Evolutionary conservation across 1,140 invertebrate genomes (phyloP).

Genomic region (Battus philenor): DNA sequence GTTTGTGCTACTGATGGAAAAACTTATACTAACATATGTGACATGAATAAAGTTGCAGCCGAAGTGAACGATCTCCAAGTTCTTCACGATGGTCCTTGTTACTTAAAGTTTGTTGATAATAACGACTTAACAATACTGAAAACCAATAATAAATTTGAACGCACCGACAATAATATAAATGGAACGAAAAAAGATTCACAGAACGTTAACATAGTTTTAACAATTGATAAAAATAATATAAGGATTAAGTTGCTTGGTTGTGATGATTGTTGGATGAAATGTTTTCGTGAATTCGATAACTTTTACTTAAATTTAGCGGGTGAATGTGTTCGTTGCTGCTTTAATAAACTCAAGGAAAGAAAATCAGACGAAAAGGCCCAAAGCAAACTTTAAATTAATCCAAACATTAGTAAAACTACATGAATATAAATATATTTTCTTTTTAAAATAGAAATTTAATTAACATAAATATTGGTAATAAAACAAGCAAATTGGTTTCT

Average conservation of each 20-base stretch:
- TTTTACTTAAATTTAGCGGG: constrained; percentile 1
- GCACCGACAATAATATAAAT: neutral
- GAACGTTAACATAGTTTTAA: constrained; percentile 2
- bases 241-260: neutral
- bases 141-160: neutral
- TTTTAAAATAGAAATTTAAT: too few relatives aligned
- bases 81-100: constrained; percentile 4
- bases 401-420: too few relatives aligned
- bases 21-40: constrained; percentile 3
- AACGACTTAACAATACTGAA: neutral
- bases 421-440: too few relatives aligned
- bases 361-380: too few relatives aligned
- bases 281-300: constrained; percentile 5
- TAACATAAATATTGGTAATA: too few relatives aligned
- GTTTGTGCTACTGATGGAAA: constrained; percentile 6
- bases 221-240: constrained; percentile 1
- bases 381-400: too few relatives aligned
- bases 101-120: neutral
- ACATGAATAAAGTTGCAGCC: constrained; percentile 3
- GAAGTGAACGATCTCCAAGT: constrained; percentile 1
- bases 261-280: constrained; percentile 1
- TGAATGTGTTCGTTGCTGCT: constrained; percentile 4
- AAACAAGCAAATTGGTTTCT: too few relatives aligned
- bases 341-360: neutral
- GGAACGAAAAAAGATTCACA: neutral